These are phyloP conservation scores for Micronycteris hirsuta DNA, from an alignment of 2,113 vertebrate species.

Conservation along the genomic window DNA sequence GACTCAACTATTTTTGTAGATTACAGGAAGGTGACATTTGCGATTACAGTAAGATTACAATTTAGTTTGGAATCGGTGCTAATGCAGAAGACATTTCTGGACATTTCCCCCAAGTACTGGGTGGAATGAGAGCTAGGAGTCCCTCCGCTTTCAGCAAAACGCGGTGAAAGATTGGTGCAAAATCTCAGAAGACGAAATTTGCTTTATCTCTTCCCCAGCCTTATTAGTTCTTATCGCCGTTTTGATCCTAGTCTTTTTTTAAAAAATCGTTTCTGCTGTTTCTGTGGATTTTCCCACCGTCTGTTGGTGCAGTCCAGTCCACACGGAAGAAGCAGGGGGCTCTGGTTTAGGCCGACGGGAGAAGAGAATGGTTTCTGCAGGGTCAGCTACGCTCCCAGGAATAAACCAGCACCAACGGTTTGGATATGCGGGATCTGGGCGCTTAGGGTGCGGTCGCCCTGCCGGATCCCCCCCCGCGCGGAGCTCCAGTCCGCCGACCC, in stretches of 20 bases:
- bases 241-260: not conserved
- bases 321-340: not conserved
- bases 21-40: not conserved
- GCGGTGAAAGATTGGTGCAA: not conserved
- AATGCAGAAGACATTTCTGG: not conserved
- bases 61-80: not conserved
- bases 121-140: not conserved
- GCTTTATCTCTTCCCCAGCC: not conserved
- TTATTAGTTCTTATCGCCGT: not conserved
- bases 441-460: rapidly evolving
- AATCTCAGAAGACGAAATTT: not conserved
- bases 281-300: not conserved
- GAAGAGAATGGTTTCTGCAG: not conserved
- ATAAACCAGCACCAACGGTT: not conserved
- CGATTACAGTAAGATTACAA: not conserved
- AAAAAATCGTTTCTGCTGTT: not conserved
- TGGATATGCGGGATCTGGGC: rapidly evolving
- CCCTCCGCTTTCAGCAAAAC: not conserved
- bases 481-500: not conserved
- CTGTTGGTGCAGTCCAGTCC: not conserved
- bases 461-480: rapidly evolving
- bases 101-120: not conserved
- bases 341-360: not conserved
- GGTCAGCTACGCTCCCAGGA: too few relatives aligned
- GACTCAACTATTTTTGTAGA: not conserved